Evolutionary conservation across 30 jellyfish, hydroid and myxozoan species (phyloP).

Genomic region (Aurelia aurita complex sp. Pacific): DNA sequence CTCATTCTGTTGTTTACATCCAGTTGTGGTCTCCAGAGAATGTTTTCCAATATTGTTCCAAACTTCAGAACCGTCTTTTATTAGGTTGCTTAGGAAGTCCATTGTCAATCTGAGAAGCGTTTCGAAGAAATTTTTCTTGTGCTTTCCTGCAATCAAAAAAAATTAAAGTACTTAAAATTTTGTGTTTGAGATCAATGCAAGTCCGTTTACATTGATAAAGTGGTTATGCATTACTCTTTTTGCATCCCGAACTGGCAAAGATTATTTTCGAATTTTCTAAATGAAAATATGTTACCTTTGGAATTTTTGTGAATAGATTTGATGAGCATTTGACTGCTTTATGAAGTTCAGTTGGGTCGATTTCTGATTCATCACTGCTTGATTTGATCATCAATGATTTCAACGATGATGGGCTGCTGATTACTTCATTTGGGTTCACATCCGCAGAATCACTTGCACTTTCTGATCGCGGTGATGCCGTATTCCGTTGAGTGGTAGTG

Average conservation of each 20-base stretch:
- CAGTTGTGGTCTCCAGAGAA: neutral
- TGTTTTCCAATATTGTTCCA: conserved; percentile 26
- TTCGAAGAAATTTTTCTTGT: conserved; percentile 83
- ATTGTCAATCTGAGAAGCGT: conserved; percentile 71
- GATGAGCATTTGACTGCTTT: conserved; percentile 76
- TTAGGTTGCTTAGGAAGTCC: conserved; percentile 68
- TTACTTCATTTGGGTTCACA: neutral
- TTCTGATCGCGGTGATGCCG: conserved; percentile 7
- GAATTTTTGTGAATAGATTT: conserved; percentile 68
- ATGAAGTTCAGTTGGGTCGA: conserved; percentile 78
- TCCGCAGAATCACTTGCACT: neutral
- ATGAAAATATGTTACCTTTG: conserved; percentile 18
- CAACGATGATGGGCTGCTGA: conserved; percentile 33
- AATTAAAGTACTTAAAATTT: neutral
- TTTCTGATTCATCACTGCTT: conserved; percentile 5
- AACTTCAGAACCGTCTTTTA: conserved; percentile 80
- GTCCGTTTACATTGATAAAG: too few species aligned
- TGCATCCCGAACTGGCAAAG: too few species aligned
- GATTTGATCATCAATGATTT: conserved; percentile 26
- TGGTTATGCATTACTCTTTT: too few species aligned
- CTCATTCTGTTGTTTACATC: neutral
- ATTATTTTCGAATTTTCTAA: too few species aligned
- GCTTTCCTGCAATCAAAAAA: conserved; percentile 67
- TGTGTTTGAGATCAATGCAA: too few species aligned
- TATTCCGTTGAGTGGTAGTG: neutral